phyloP scores from a whole-genome alignment of 2,888 invertebrate species.

The Temnothorax unifasciatus region DNA sequence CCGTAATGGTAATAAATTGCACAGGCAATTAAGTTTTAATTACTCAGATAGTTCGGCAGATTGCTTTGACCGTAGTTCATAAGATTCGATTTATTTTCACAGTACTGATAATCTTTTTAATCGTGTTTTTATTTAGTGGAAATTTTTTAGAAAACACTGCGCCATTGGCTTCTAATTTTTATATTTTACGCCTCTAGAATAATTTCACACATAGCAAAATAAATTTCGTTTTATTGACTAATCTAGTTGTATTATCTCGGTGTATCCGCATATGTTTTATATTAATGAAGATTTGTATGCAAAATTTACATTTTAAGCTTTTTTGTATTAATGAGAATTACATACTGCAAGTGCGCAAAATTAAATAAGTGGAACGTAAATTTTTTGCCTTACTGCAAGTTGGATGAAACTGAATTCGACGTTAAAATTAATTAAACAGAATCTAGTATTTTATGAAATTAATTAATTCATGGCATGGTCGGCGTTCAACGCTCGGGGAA shows the following conservation, averaged over 20 bases:
- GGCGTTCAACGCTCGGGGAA: not conserved
- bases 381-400: conserved; percentile 1
- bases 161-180: not conserved
- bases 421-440: conserved; percentile 48
- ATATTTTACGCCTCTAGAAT: not conserved
- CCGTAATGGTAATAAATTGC: conserved; percentile 32
- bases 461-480: conserved; percentile 16
- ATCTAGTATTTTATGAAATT: conserved; percentile 39
- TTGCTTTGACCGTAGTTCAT: not conserved
- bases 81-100: not conserved
- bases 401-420: conserved; percentile 28
- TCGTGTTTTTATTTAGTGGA: not conserved
- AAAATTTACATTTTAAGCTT: conserved; percentile 14
- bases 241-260: no score
- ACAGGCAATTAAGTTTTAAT: conserved; percentile 31
- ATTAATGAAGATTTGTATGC: not conserved
- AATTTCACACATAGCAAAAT: not conserved
- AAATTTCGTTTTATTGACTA: not conserved
- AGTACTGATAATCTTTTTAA: not conserved
- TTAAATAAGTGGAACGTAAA: conserved; percentile 24
- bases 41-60: conserved; percentile 1
- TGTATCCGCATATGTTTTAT: not conserved
- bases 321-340: conserved; percentile 28
- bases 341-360: not conserved
- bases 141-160: not conserved